These are phyloP conservation scores for Eciton burchellii DNA, from an alignment of 1,140 invertebrate species.

Conservation along the genomic window DNA sequence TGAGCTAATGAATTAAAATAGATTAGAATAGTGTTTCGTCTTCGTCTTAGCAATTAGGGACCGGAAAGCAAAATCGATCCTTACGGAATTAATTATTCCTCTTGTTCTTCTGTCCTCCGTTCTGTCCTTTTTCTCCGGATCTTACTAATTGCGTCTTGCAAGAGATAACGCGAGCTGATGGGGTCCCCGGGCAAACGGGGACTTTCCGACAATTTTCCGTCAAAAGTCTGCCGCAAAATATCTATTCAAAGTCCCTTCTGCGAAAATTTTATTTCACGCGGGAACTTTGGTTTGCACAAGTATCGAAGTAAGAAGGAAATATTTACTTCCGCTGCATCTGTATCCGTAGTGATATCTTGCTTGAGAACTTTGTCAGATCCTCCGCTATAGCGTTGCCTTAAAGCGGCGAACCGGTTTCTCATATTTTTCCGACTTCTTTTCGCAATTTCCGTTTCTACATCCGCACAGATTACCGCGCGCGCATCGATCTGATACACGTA, in stretches of 20 bases:
- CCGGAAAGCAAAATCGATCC: too few relatives aligned
- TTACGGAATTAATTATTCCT: too few relatives aligned
- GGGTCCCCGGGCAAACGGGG: too few relatives aligned
- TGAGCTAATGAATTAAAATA: too few relatives aligned
- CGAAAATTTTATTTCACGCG: background rate
- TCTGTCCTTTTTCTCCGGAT: too few relatives aligned
- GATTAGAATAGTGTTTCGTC: too few relatives aligned
- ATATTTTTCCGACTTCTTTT: constrained; percentile 25
- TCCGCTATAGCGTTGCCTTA: constrained; percentile 39
- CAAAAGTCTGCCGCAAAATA: background rate
- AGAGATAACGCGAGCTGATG: background rate
- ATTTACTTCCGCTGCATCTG: background rate
- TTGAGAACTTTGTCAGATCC: constrained; percentile 32
- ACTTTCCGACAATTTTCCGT: background rate
- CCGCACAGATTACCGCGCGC: background rate
- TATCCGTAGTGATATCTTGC: constrained; percentile 23
- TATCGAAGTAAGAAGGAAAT: background rate
- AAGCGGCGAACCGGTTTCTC: constrained; percentile 50
- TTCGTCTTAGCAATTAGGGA: too few relatives aligned
- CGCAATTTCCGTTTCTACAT: constrained; percentile 21
- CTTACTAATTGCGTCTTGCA: background rate
- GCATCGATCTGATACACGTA: background rate
- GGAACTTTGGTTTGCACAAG: background rate
- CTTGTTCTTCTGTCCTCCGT: too few relatives aligned
- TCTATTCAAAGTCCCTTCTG: background rate